Conservation (phyloP, 1,140 invertebrate genomes). For the Drosophila sp. region DNA sequence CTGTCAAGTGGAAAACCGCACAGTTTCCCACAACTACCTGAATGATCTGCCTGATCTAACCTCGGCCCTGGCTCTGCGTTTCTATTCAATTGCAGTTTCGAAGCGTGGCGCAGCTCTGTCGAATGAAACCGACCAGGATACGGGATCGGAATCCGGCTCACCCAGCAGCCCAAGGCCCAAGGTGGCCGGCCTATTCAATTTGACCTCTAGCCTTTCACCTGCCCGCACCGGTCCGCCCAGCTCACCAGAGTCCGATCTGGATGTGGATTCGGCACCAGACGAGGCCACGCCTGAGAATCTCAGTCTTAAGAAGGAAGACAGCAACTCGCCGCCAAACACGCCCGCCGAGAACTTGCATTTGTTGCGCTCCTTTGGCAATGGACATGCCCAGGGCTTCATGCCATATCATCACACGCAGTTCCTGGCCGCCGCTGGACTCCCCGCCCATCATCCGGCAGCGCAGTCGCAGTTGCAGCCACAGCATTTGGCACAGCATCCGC, state of each 20-base stretch:
- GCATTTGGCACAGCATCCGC: slow-evolving; percentile 80
- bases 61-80: not conserved
- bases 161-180: slow-evolving; percentile 85
- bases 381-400: slow-evolving; percentile 82
- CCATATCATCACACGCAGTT: slow-evolving; percentile 85
- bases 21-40: slow-evolving; percentile 57
- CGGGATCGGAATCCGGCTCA: slow-evolving; percentile 85
- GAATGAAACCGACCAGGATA: slow-evolving; percentile 84
- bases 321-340: slow-evolving; percentile 78
- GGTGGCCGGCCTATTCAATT: slow-evolving; percentile 82
- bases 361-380: slow-evolving; percentile 72
- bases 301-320: slow-evolving; percentile 86
- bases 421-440: slow-evolving; percentile 71
- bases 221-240: slow-evolving; percentile 84
- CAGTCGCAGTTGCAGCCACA: slow-evolving; percentile 58
- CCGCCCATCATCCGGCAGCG: slow-evolving; percentile 66
- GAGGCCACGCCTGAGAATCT: slow-evolving; percentile 88
- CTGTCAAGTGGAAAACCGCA: slow-evolving; percentile 69
- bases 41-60: slow-evolving; percentile 42
- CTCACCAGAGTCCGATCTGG: slow-evolving; percentile 85
- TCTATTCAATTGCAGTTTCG: slow-evolving; percentile 83
- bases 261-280: slow-evolving; percentile 85
- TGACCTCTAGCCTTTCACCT: slow-evolving; percentile 84
- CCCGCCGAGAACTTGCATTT: slow-evolving; percentile 77
- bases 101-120: slow-evolving; percentile 86